phyloP scores from a whole-genome alignment of 2,113 vertebrate genomes.

The Notarius lentiginosus region DNA sequence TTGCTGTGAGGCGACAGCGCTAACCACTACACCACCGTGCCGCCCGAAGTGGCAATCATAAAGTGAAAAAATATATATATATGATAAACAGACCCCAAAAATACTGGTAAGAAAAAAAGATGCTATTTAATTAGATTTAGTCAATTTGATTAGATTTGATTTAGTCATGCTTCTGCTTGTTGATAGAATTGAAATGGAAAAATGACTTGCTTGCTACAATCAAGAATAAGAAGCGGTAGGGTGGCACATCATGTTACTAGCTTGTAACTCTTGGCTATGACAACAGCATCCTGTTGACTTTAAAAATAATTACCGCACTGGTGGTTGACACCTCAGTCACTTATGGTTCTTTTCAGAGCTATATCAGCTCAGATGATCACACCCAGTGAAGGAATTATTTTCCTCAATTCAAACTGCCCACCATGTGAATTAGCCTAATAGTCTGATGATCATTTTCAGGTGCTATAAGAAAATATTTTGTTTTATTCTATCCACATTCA shows the following conservation, averaged over 20 bases:
- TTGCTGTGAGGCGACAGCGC: no score
- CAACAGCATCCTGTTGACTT: background rate
- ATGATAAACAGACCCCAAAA: no score
- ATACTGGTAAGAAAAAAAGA: background rate
- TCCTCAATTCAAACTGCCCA: background rate
- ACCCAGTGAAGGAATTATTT: background rate
- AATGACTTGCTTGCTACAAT: background rate
- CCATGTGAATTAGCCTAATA: background rate
- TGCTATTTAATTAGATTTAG: background rate
- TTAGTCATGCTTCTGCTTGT: background rate
- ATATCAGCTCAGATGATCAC: background rate
- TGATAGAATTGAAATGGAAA: background rate
- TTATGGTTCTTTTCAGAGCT: background rate
- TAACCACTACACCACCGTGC: no score
- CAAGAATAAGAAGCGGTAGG: background rate
- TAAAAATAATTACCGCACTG: background rate
- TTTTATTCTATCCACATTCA: no score
- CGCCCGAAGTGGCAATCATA: background rate
- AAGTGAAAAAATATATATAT: background rate
- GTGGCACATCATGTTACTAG: background rate
- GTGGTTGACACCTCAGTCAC: background rate
- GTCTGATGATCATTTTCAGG: background rate
- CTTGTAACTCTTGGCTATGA: background rate
- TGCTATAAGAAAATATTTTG: no score
- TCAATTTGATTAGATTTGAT: background rate